A percentile compares a stretch with the other conserved stretches of the same genome.
These are phyloP conservation scores for Euura lappo DNA, from an alignment of 1,140 invertebrate genomes.

Conservation along the genomic window DNA sequence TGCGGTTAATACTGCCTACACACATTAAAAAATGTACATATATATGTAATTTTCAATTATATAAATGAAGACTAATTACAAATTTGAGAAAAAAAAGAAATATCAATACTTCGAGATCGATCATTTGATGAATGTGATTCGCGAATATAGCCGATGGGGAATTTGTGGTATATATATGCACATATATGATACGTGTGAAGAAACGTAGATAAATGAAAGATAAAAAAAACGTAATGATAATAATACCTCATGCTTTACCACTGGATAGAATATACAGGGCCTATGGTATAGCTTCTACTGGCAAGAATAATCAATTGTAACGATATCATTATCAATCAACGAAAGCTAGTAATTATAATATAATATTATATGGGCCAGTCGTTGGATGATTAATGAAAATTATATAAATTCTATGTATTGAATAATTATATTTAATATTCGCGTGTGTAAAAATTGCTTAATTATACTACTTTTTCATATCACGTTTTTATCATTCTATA, in stretches of 20 bases:
- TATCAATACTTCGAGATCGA: no score
- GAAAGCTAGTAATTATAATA: constrained; percentile 20
- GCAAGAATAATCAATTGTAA: constrained; percentile 28
- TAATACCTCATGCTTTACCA: constrained; percentile 61
- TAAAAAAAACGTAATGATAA: constrained; percentile 18
- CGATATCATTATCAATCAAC: constrained; percentile 7
- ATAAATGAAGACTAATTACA: no score
- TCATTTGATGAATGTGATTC: not conserved
- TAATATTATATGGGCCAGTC: constrained; percentile 26
- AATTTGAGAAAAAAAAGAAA: no score
- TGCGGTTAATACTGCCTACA: no score
- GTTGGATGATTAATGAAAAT: constrained; percentile 7
- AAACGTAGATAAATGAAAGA: not conserved
- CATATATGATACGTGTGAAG: not conserved
- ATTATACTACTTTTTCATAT: no score
- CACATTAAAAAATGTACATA: no score
- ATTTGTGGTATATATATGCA: not conserved
- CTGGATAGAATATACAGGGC: constrained; percentile 49
- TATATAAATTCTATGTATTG: no score
- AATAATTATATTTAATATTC: no score
- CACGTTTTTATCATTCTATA: no score
- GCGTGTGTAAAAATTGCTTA: no score
- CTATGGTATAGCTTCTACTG: constrained; percentile 51
- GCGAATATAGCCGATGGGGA: no score
- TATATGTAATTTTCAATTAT: no score